phyloP scores from a whole-genome alignment of 2,888 invertebrate genomes.

The Drosophila subquinaria region DNA sequence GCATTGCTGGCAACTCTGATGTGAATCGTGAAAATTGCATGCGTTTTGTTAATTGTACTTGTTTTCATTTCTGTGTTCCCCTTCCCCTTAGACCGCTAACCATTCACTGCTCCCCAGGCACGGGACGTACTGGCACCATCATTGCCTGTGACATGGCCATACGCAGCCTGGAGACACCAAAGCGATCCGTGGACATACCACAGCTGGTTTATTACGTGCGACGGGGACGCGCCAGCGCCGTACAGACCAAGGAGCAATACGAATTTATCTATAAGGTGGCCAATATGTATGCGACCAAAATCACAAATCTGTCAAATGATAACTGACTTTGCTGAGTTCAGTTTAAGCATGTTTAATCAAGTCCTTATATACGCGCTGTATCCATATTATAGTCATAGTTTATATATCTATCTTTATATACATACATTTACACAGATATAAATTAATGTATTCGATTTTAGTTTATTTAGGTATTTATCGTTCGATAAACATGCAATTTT shows the following conservation, averaged over 20 bases:
- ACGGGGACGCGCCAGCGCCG: slow-evolving; percentile 94
- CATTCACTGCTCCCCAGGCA: slow-evolving; percentile 95
- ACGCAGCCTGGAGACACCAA: slow-evolving; percentile 92
- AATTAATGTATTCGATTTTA: slow-evolving; percentile 28
- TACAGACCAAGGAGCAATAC: slow-evolving; percentile 96
- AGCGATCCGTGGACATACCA: slow-evolving; percentile 93
- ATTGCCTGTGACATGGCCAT: slow-evolving; percentile 95
- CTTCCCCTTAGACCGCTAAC: slow-evolving; percentile 89
- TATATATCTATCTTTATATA: slow-evolving; percentile 30
- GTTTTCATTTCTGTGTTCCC: slow-evolving; percentile 54
- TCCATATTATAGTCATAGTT: slow-evolving; percentile 55
- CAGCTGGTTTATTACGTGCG: slow-evolving; percentile 93
- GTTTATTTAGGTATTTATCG: slow-evolving; percentile 47
- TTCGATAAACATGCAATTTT: slow-evolving; percentile 38
- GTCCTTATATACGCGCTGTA: slow-evolving; percentile 63
- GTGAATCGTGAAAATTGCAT: slow-evolving; percentile 10
- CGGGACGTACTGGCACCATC: slow-evolving; percentile 94
- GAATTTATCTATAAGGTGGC: slow-evolving; percentile 96
- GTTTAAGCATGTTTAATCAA: slow-evolving; percentile 32
- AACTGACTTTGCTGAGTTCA: slow-evolving; percentile 70
- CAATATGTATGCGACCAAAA: slow-evolving; percentile 93
- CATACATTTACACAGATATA: slow-evolving; percentile 27
- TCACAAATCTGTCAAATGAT: slow-evolving; percentile 90
- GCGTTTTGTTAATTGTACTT: slow-evolving; percentile 45
- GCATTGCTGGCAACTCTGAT: not conserved